Evolutionary conservation across 2,888 invertebrate species (phyloP), one percentile per base, ranked within the genome.

Genomic region (Hirtodrosophila confusa): DNA sequence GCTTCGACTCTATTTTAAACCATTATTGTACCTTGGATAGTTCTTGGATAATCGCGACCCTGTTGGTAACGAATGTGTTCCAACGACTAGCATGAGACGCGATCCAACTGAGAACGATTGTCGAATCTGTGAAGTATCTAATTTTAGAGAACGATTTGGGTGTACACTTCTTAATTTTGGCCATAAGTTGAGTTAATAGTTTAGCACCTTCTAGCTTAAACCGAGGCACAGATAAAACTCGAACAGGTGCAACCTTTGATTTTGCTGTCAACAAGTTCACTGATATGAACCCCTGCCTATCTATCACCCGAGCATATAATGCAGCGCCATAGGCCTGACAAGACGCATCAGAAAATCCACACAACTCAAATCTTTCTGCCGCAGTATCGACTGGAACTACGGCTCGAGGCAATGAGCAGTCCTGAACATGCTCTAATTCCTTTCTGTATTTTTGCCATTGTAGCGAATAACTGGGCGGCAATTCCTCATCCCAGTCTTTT

Each of bases 261-360:
- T 39, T 39, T 11, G 39, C 39, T 17, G 17, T 23, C 24, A 41
- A 24, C 17, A 41, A 24, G 4, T 41, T 23, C 5, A 8, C n/a
- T 41, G 27, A 43, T 4, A 11, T 11, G 11, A 24, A n/a, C 3
- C 43, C 43, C 24, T 43, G 11, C 43, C 29, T 11, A 12, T 43
- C 11, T 6, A 29, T 27, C 29, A 29, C 43, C 1, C 29, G 11
- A 43, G 8, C 27, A 7, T 43, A 8, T 29, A 43, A 8, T 2
- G 6, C 43, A 6, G 11, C 43, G 3, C 29, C 11, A 24, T 43
- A 29, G 5, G 43, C 43, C 23, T 7, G 6, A 3, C 29, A 29
- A 43, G 43, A 43, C 4, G n/a, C 43, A 43, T 43, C 23, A 4
- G 43, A 43, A 11, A 29, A 29, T 11, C 11, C 43, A 27, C 23